Evolutionary conservation across 2,113 vertebrate species (phyloP), one percentile per base, ranked within the genome.

Genomic region (Manacus vitellinus): DNA sequence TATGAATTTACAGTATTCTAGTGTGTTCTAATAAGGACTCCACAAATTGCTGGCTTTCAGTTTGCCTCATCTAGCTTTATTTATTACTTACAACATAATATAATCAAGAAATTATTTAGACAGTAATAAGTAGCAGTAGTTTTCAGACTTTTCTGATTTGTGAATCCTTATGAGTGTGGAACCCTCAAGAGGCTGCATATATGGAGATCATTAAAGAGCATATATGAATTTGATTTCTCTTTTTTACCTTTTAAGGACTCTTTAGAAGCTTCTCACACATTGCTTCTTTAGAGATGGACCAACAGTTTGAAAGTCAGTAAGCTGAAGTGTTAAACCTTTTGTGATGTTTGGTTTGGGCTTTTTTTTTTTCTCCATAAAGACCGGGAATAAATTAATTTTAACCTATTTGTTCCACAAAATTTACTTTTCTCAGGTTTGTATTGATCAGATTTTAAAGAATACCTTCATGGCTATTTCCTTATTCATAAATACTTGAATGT

Each of bases 191-290:
- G 85, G 31, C 39, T 95, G 39, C 61, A 46, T 82, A 28, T 82
- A 25, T 83, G 83, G 61, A 83, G 62, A 73, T 72, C 3, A 14
- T 43, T 88, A 80, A 88, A 46, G 22, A 61, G 17, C 27, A 67
- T 43, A 43, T 35, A 92, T 54, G 20, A 82, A 93, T 63, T 79
- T 68, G 24, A 14, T 44, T 87, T 83, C 91, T 76, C 17, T 17
- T 55, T 78, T 95, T 89, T 75, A 39, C 90, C 73, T 78, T 93
- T 85, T 93, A 93, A 92, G 88, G 61, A 75, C 9, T 22, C 33
- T 85, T 82, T 23, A 73, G 54, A 58, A 92, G 44, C 17, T 63
- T 20, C 89, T 93, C 39, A 72, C 11, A 52, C 22, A 20, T 58
- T 56, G 35, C 58, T 78, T 31, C 66, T 82, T 89, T 41, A 84